A percentile compares a stretch with the other conserved stretches of the same genome.
Evolutionary conservation across 2,888 invertebrate species (phyloP).

Genomic region (Endomychus coccineus): DNA sequence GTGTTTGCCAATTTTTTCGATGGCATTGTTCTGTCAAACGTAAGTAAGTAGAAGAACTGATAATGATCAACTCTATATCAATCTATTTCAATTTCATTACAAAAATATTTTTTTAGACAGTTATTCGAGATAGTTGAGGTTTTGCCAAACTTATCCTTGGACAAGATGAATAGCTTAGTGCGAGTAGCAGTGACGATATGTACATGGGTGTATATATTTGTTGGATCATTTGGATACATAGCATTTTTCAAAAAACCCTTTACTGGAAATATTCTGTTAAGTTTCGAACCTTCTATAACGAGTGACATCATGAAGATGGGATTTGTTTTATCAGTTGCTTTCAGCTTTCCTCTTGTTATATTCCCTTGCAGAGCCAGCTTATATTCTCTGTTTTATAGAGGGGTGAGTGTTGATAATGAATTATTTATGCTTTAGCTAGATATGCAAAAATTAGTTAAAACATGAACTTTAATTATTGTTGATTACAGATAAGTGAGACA

Average conservation of each 20-base stretch:
- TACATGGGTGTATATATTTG: constrained; percentile 79
- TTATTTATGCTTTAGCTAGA: too few relatives aligned
- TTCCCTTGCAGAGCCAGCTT: constrained; percentile 93
- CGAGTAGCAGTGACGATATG: constrained; percentile 87
- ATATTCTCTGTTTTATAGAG: constrained; percentile 80
- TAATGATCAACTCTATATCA: constrained; percentile 4
- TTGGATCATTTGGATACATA: constrained; percentile 82
- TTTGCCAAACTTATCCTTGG: constrained; percentile 76
- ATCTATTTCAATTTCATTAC: background rate
- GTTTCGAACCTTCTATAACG: constrained; percentile 70
- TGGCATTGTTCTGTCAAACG: constrained; percentile 97
- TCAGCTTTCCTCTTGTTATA: constrained; percentile 94
- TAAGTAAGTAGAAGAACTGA: constrained; percentile 47
- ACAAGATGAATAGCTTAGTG: constrained; percentile 83
- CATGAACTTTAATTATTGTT: too few relatives aligned
- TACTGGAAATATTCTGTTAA: constrained; percentile 84
- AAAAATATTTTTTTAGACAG: constrained; percentile 53
- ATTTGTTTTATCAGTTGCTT: constrained; percentile 89
- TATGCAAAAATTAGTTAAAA: too few relatives aligned
- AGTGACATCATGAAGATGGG: constrained; percentile 90
- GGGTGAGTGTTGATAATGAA: too few relatives aligned
- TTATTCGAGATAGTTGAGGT: constrained; percentile 90
- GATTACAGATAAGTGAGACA: too few relatives aligned
- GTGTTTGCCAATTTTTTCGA: constrained; percentile 91
- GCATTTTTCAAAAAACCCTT: constrained; percentile 76